phyloP scores from a whole-genome alignment of 2,888 invertebrate genomes.

The Dryomyza anilis region DNA sequence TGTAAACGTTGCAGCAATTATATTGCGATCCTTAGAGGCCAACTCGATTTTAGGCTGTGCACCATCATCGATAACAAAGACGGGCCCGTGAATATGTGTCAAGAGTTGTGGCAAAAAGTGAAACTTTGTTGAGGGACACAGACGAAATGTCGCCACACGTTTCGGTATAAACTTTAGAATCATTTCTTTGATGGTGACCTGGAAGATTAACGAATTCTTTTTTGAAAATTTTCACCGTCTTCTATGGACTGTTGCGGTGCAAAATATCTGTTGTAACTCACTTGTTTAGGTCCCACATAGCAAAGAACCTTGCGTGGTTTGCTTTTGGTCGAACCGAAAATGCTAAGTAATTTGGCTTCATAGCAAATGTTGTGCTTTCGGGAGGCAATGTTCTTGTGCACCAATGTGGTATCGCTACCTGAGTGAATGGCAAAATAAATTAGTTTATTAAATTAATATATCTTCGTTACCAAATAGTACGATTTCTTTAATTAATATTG shows the following conservation, averaged over 20 bases:
- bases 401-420: constrained; percentile 81
- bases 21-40: constrained; percentile 82
- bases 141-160: constrained; percentile 85
- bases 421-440: constrained; percentile 12
- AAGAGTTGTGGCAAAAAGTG: constrained; percentile 65
- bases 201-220: constrained; percentile 58
- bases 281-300: constrained; percentile 88
- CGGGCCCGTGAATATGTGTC: constrained; percentile 65
- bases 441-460: neutral
- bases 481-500: neutral
- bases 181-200: constrained; percentile 89
- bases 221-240: constrained; percentile 34
- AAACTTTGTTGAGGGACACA: constrained; percentile 93
- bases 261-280: constrained; percentile 42
- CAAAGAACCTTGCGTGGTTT: constrained; percentile 88
- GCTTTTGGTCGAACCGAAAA: constrained; percentile 61
- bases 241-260: neutral
- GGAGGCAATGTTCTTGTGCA: constrained; percentile 84
- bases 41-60: constrained; percentile 86
- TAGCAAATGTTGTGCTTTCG: constrained; percentile 86
- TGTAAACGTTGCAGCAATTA: constrained; percentile 91
- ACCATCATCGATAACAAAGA: constrained; percentile 87
- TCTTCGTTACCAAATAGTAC: neutral
- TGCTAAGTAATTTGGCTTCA: constrained; percentile 77
- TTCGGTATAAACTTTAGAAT: constrained; percentile 92